phyloP scores from a whole-genome alignment of 1,140 invertebrate species.

The Muscidifurax raptorellus region DNA sequence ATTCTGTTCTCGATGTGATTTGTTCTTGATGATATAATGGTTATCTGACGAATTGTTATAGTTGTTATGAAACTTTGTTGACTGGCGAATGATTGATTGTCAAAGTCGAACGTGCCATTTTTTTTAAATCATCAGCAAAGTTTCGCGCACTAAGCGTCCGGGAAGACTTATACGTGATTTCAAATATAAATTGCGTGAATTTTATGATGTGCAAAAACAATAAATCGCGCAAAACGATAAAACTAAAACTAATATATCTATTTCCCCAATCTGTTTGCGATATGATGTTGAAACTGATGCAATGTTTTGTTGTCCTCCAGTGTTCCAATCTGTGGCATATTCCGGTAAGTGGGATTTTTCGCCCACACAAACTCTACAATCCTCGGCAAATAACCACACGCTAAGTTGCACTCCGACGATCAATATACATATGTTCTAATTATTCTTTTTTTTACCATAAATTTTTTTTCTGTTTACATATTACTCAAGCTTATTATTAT shows the following conservation, averaged over 20 bases:
- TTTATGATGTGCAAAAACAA: neutral
- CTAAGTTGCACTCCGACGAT: constrained; percentile 65
- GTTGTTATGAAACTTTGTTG: neutral
- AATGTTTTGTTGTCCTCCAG: constrained; percentile 79
- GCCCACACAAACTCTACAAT: constrained; percentile 71
- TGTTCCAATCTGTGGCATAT: constrained; percentile 95
- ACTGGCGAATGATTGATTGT: constrained; percentile 7
- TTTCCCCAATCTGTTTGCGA: constrained; percentile 48
- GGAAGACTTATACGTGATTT: neutral
- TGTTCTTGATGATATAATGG: neutral
- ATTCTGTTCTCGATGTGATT: neutral
- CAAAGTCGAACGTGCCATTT: neutral
- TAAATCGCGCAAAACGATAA: constrained; percentile 8
- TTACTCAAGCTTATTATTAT: constrained; percentile 22
- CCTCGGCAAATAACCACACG: constrained; percentile 68
- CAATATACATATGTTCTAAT: constrained; percentile 54
- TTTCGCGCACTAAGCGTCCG: neutral
- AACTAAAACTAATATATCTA: neutral
- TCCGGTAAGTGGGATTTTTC: constrained; percentile 86
- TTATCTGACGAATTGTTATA: neutral
- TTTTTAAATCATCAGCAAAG: neutral
- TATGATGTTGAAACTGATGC: constrained; percentile 70
- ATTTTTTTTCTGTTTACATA: constrained; percentile 16
- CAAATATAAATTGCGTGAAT: neutral
- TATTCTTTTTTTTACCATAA: constrained; percentile 23